These are phyloP conservation scores for Sphaeridia pumilis DNA, from an alignment of 2,888 invertebrate genomes.

Conservation along the genomic window DNA sequence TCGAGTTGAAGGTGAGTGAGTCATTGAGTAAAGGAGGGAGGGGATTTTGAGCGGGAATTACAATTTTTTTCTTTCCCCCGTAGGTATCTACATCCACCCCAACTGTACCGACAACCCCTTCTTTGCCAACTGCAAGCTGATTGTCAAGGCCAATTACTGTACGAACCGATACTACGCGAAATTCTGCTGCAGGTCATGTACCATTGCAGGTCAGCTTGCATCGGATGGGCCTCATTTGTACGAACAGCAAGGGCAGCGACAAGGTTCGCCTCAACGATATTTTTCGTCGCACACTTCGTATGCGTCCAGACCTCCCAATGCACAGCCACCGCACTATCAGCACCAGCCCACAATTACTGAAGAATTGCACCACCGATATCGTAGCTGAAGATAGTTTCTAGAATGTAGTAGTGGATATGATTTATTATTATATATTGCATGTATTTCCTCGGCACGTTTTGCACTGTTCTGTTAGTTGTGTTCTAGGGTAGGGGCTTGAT, in stretches of 20 bases:
- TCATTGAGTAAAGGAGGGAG: too few relatives aligned
- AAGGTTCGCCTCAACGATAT: neutral
- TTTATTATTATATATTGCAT: too few relatives aligned
- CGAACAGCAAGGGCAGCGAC: conserved; percentile 31
- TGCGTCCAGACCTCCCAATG: neutral
- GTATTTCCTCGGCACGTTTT: too few relatives aligned
- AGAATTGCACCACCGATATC: too few relatives aligned
- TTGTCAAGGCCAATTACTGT: conserved; percentile 73
- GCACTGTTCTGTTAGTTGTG: too few relatives aligned
- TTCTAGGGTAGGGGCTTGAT: too few relatives aligned
- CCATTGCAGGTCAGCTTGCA: conserved; percentile 65
- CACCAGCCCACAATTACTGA: too few relatives aligned
- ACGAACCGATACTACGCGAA: conserved; percentile 62
- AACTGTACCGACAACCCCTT: conserved; percentile 75
- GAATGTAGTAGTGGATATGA: too few relatives aligned
- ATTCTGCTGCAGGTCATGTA: conserved; percentile 89
- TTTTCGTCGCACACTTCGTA: neutral
- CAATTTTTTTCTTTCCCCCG: too few relatives aligned
- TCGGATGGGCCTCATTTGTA: conserved; percentile 43
- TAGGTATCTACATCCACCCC: conserved; percentile 62
- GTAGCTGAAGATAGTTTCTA: too few relatives aligned
- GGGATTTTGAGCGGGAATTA: too few relatives aligned
- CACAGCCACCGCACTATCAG: neutral
- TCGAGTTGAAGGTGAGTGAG: conserved; percentile 66
- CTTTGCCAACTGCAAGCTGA: conserved; percentile 80